Percentiles rank a stretch among this genome's conserved stretches.
These are phyloP conservation scores for Drosophila lini DNA, from an alignment of 1,140 invertebrate species.

Conservation along the genomic window DNA sequence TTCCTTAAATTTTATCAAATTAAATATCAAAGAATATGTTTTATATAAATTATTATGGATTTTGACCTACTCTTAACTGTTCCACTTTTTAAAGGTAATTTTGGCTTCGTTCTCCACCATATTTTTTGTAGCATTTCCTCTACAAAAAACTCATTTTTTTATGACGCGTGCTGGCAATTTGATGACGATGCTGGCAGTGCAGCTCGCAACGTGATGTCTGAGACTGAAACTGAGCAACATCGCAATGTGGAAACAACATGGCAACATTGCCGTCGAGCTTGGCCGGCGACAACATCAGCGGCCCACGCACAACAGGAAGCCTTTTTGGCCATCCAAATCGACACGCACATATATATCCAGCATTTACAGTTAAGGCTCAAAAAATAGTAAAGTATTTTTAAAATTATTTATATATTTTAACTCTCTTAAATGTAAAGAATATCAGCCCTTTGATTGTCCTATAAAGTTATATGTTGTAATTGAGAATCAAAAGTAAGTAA, in stretches of 20 bases:
- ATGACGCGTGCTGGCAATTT: constrained; percentile 69
- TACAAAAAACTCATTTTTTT: constrained; percentile 39
- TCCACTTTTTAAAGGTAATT: constrained; percentile 3
- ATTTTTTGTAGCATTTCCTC: constrained; percentile 14
- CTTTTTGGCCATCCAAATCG: constrained; percentile 59
- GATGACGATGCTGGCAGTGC: constrained; percentile 41
- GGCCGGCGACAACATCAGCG: constrained; percentile 44
- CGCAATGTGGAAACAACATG: constrained; percentile 29
- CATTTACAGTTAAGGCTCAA: background rate
- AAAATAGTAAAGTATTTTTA: background rate
- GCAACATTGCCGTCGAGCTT: constrained; percentile 28
- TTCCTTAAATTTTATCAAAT: background rate
- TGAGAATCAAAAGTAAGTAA: background rate
- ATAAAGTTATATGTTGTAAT: background rate
- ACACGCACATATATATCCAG: constrained; percentile 41
- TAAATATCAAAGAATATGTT: background rate
- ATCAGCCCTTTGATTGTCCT: too few species aligned
- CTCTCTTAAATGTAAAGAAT: background rate
- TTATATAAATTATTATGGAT: too few species aligned
- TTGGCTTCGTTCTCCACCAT: constrained; percentile 13
- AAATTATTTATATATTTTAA: background rate
- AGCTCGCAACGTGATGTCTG: constrained; percentile 23
- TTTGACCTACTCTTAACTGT: background rate
- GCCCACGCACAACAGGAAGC: constrained; percentile 78
- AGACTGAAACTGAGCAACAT: constrained; percentile 14